Evolutionary conservation across 2,113 vertebrate genomes (phyloP).

Genomic region (Pluvianellus socialis): DNA sequence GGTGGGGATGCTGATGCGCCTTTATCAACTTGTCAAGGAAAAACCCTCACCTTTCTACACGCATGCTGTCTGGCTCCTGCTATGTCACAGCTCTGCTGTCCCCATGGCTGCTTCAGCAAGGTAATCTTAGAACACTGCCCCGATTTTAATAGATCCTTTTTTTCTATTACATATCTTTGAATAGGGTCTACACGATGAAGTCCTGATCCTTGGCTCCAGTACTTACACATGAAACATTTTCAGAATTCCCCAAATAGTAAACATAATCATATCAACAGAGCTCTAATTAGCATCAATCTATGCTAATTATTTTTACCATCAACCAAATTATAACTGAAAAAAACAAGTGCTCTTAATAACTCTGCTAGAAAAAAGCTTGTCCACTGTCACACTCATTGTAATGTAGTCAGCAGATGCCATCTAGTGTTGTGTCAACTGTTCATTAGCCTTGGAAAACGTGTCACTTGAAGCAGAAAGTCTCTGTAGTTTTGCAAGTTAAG

Average conservation of each 20-base stretch:
- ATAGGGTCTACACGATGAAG: background rate
- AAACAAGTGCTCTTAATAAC: background rate
- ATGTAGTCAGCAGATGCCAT: constrained; percentile 56
- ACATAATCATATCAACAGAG: constrained; percentile 44
- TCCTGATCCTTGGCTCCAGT: background rate
- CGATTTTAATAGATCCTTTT: background rate
- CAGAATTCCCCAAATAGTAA: constrained; percentile 40
- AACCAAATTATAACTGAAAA: constrained; percentile 12
- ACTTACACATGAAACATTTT: background rate
- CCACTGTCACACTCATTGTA: background rate
- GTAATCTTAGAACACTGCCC: background rate
- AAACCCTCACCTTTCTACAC: background rate
- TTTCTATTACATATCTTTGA: background rate
- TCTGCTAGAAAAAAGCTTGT: background rate
- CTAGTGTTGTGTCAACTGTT: constrained; percentile 38
- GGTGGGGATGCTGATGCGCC: background rate
- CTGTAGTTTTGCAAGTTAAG: background rate
- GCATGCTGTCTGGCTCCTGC: background rate
- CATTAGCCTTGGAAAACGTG: background rate
- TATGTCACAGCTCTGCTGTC: background rate
- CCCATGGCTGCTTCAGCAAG: background rate
- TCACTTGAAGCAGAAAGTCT: background rate
- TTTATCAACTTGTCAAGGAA: rapidly evolving
- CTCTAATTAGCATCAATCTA: constrained; percentile 44
- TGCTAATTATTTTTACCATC: constrained; percentile 34